Evolutionary conservation across 2,888 invertebrate species (phyloP).

Genomic region (Melangyna quadrimaculata): DNA sequence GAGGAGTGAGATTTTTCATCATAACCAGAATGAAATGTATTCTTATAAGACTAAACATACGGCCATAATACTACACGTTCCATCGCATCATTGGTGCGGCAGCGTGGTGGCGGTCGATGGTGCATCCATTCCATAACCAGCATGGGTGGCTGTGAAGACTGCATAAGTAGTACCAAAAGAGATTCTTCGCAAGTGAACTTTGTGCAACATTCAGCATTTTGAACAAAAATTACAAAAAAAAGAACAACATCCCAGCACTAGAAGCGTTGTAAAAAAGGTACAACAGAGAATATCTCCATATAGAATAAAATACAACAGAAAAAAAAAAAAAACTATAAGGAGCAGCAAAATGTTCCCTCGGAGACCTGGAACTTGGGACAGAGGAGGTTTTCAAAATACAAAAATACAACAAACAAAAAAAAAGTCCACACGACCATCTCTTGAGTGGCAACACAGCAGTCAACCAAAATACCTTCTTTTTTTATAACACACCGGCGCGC

Average conservation of each 20-base stretch:
- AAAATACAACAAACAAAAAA: too few species aligned
- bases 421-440: constrained; percentile 58
- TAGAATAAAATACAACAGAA: too few species aligned
- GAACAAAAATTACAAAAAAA: constrained; percentile 21
- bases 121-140: constrained; percentile 60
- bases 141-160: constrained; percentile 63
- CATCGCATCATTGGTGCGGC: neutral
- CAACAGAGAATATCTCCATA: constrained; percentile 21
- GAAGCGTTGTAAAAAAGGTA: constrained; percentile 48
- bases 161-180: constrained; percentile 62
- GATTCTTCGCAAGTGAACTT: constrained; percentile 56
- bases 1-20: constrained; percentile 61
- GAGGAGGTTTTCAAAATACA: neutral
- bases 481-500: too few species aligned
- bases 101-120: neutral
- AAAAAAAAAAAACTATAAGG: constrained; percentile 1
- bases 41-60: constrained; percentile 23
- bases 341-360: constrained; percentile 41
- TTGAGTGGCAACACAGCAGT: constrained; percentile 68
- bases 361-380: neutral
- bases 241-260: constrained; percentile 13
- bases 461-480: too few species aligned
- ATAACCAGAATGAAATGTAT: constrained; percentile 59
- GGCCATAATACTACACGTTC: constrained; percentile 29
- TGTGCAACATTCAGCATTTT: constrained; percentile 33